Base-by-base conservation (phyloP, 2,113 vertebrate genomes). In the Syrrhaptes paradoxus region DNA sequence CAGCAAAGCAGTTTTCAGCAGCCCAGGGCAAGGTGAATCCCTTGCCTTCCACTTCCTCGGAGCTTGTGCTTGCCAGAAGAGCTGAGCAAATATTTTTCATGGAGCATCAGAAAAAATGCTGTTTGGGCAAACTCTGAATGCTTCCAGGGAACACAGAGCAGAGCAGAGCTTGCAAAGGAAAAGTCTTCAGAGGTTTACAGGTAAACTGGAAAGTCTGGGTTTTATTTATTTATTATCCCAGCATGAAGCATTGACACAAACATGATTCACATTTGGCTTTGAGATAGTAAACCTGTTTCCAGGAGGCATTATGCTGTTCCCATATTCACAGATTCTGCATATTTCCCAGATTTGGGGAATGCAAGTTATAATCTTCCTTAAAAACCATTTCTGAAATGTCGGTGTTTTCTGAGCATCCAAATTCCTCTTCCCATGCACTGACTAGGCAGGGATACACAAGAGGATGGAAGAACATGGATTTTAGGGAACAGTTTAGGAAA, bases 11-110 rank as follows among this genome's bases (percentile, higher is more conserved):
- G 15, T 94, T 95, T 93, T 65, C 66, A 93, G 52, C 86, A 85
- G 95, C 95, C 91, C 91, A 95, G 87, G 89, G 93, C 96, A 96
- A 95, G 94, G 95, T 96, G 95, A 96, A 87, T 79, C 85, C 58
- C 11, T 82, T 11, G 74, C 77, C 81, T 93, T 91, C 22, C 1
- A 66, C 81, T 87, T 86, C 66, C 70, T 36, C 2, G 0, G 29
- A 81, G 52, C 38, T 93, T 31, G 22, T 45, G 73, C 38, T 89
- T 65, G 31, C 77, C 62, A 87, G 94, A 97, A 97, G 32, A 96
- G 95, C 95, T 96, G 96, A 97, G 88, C 86, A 95, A 90, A 88
- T 96, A 43, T 88, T 88, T 96, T 88, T 86, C 59, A 43, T 86
- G 85, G 85, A 66, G 55, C 2, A 0, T 88, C 88, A 84, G 55